Evolutionary conservation across 2,113 vertebrate genomes (phyloP), one percentile per base, ranked within the genome.

Genomic region (Passer domesticus): DNA sequence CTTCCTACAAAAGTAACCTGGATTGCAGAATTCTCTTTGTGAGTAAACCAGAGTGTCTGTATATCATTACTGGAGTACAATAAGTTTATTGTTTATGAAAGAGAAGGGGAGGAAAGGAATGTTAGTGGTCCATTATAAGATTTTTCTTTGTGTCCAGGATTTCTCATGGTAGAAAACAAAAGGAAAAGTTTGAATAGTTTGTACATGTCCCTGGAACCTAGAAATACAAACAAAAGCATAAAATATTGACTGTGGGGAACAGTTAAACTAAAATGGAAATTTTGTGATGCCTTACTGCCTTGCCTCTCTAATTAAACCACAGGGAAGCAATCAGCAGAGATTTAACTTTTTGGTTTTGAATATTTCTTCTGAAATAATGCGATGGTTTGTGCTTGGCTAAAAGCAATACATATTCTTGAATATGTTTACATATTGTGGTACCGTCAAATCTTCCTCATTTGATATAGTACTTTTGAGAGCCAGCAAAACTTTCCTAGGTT

Each of bases 231-330:
- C 67, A 35, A 23, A 88, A 30, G 14, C 78, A 66, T 94, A 83
- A 88, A 88, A 77, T 86, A 69, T 0, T 93, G 75, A 50, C 94
- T 93, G 21, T 90, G 63, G 92, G 92, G 94, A 93, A 77, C 88
- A 86, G 67, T 97, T 90, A 95, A 96, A 58, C 50, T 69, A 33
- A 92, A 94, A 83, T 93, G 88, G 76, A 94, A 92, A 63, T 94
- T 80, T 33, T 80, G 85, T 90, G 88, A 83, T 90, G 92, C 94
- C 47, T 95, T 86, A 66, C 90, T 94, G 92, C 85, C 68, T 90
- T 93, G 81, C 75, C 46, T 95, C 20, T 9, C 82, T 93, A 94
- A 96, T 92, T 85, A 88, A 95, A 90, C 85, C 83, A 62, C 43
- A 80, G 83, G 76, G 83, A 88, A 95, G 55, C 63, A 87, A 68